phyloP scores from a whole-genome alignment of 2,888 invertebrate genomes.

The Coronaproctus castanopsis region DNA sequence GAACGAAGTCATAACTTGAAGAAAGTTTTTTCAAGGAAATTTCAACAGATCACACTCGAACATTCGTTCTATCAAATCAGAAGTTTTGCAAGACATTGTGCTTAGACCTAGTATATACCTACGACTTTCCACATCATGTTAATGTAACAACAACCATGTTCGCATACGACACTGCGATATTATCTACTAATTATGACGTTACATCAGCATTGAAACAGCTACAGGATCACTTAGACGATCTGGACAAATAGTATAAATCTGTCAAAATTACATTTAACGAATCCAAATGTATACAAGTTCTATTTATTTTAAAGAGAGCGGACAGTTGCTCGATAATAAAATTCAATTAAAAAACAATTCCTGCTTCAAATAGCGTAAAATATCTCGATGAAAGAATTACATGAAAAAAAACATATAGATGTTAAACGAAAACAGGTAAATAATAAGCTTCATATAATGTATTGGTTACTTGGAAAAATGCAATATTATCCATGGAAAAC shows the following conservation, averaged over 20 bases:
- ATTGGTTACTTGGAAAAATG: too few species aligned
- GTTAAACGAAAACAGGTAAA: too few species aligned
- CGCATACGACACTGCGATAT: neutral
- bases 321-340: neutral
- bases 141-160: neutral
- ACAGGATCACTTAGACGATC: neutral
- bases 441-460: too few species aligned
- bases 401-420: too few species aligned
- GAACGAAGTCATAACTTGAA: neutral
- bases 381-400: too few species aligned
- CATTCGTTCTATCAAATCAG: neutral
- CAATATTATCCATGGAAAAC: too few species aligned
- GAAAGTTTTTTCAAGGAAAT: too few species aligned
- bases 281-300: neutral
- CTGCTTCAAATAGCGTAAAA: too few species aligned
- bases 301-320: neutral
- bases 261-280: neutral
- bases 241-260: neutral
- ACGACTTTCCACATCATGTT: neutral
- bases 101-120: neutral
- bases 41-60: too few species aligned
- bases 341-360: too few species aligned
- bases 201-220: neutral
- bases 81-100: neutral
- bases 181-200: neutral